Percentiles rank a stretch among this genome's conserved stretches.
Conservation (phyloP, 2,888 invertebrate species). For the Altica lythri region DNA sequence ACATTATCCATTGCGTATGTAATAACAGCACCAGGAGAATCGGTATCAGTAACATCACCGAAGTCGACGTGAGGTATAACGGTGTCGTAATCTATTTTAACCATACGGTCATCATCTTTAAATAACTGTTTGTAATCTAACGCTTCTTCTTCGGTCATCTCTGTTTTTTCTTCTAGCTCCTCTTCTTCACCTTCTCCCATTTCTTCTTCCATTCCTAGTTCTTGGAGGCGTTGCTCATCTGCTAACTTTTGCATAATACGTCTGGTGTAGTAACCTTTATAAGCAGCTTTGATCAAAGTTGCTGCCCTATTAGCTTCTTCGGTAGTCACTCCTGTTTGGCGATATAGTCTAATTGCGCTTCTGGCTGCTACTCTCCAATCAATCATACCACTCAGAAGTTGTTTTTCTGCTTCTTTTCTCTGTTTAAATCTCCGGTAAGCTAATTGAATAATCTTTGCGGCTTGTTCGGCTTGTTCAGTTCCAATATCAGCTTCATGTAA, state of each 20-base stretch:
- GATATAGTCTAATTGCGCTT: constrained; percentile 52
- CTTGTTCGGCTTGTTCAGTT: constrained; percentile 49
- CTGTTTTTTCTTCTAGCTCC: too few relatives aligned
- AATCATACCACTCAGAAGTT: constrained; percentile 51
- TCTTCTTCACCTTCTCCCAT: constrained; percentile 4
- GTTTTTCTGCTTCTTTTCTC: constrained; percentile 41
- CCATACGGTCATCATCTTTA: constrained; percentile 25
- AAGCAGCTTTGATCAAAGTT: constrained; percentile 55
- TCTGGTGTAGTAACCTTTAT: constrained; percentile 56
- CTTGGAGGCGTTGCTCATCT: constrained; percentile 23
- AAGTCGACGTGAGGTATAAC: constrained; percentile 47
- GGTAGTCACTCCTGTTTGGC: constrained; percentile 51
- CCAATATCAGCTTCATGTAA: constrained; percentile 42
- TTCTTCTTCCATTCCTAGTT: constrained; percentile 17
- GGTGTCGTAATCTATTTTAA: constrained; percentile 43
- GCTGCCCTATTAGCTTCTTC: constrained; percentile 55
- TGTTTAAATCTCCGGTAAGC: constrained; percentile 45
- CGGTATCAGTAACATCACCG: constrained; percentile 25
- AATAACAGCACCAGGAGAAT: neutral
- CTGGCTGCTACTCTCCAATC: constrained; percentile 56
- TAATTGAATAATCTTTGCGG: constrained; percentile 51
- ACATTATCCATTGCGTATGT: neutral
- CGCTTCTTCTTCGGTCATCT: too few relatives aligned
- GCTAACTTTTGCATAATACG: constrained; percentile 45
- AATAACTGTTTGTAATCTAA: neutral